Evolutionary conservation across 2,113 vertebrate species (phyloP), one percentile per base, ranked within the genome.

Genomic region (Poeciliopsis prolifica): DNA sequence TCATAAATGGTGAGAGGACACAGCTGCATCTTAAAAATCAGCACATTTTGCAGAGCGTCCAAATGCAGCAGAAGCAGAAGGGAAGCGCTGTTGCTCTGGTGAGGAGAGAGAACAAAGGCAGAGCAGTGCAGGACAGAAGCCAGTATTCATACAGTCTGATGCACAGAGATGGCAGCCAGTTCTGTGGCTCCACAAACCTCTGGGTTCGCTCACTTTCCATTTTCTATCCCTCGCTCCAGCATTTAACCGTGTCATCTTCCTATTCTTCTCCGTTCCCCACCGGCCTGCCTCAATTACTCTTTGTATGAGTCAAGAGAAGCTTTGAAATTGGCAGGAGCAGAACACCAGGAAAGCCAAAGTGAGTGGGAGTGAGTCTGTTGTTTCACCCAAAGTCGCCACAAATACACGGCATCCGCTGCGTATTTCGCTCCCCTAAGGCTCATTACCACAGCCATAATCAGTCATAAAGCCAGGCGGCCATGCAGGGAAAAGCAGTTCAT

Each of bases 81-180:
- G 76, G 35, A 26, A 54, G 71, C 64, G n/a, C 68, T 67, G 44
- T 37, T 5, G 10, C 73, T 66, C 58, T 22, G 19, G 65, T 14
- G 40, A 79, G 64, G 69, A 68, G 68, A 26, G 28, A 2, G 37
- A 86, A 85, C 89, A 89, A 78, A 85, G 71, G 24, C 67, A 40
- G 79, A 22, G 28, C 81, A 61, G 29, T 26, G 33, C 17, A 68
- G 84, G 70, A 83, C 65, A 75, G 35, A 74, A 62, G 82, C 79
- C 75, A 70, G 85, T 72, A 84, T 85, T 81, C 86, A 92, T 61
- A 70, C 62, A 80, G 70, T 73, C 37, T 82, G 78, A 87, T 82
- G 78, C 64, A 66, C 71, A 65, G 65, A 72, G 75, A 77, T 68
- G 63, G 63, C 63, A 85, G 82, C 73, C 87, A 83, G 70, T 81